Conservation (phyloP, 2,797 vertebrate genomes). For the Enteromius afrohamiltoni region DNA sequence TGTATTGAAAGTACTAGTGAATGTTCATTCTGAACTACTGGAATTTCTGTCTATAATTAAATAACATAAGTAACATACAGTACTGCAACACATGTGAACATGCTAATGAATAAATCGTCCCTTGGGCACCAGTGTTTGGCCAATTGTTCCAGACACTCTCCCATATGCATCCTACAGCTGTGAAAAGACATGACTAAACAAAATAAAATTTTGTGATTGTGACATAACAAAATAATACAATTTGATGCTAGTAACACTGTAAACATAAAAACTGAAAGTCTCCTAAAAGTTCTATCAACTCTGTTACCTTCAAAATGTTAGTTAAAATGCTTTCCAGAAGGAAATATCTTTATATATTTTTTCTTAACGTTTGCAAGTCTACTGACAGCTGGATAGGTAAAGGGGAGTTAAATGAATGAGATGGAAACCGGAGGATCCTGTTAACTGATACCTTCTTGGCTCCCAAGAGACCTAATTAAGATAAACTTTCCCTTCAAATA, state of each 20-base stretch:
- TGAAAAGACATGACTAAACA: not conserved
- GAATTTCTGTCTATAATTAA: not conserved
- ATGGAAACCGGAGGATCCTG: constrained; percentile 18
- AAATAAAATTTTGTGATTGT: not conserved
- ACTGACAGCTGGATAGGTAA: constrained; percentile 37
- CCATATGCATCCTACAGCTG: constrained; percentile 7
- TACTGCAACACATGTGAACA: constrained; percentile 5
- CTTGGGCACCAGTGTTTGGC: not conserved
- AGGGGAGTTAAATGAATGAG: constrained; percentile 21
- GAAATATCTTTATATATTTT: not conserved
- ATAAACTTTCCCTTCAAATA: constrained; percentile 11
- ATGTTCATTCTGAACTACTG: not conserved
- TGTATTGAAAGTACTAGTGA: not conserved
- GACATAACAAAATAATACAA: not conserved
- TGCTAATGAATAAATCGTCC: constrained; percentile 23
- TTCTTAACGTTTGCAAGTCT: not conserved
- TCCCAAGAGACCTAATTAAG: constrained; percentile 41
- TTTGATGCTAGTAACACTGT: not conserved
- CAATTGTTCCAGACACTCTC: constrained; percentile 10
- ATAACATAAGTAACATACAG: not conserved
- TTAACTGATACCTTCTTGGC: constrained; percentile 6
- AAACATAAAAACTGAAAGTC: not conserved
- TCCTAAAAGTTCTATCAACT: not conserved
- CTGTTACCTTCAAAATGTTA: not conserved
- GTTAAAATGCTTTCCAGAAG: not conserved